phyloP scores from a whole-genome alignment of 2,888 invertebrate species.

The Mycalesis mineus region DNA sequence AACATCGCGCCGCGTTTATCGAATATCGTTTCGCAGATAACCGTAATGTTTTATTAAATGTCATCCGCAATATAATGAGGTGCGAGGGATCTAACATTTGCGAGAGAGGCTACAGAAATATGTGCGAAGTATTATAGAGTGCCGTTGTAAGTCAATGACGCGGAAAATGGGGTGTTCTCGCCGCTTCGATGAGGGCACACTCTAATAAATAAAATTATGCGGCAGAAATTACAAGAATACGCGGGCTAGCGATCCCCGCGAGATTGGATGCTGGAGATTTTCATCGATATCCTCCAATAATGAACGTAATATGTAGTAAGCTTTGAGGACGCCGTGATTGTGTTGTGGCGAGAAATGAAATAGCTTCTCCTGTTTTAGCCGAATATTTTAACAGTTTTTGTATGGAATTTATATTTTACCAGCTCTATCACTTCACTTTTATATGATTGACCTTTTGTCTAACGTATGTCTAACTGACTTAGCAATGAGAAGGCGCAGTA shows the following conservation, averaged over 20 bases:
- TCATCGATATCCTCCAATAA: conserved; percentile 70
- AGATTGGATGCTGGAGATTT: conserved; percentile 73
- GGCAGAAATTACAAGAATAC: conserved; percentile 77
- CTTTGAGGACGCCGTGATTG: conserved; percentile 41
- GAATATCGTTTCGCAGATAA: conserved; percentile 60
- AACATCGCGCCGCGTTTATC: conserved; percentile 50
- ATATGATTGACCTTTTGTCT: too few species aligned
- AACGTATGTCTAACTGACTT: too few species aligned
- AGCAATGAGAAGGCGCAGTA: too few species aligned
- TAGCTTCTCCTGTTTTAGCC: background rate
- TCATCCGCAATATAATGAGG: conserved; percentile 78
- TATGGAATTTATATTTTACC: too few species aligned
- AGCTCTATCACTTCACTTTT: too few species aligned
- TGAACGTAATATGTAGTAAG: conserved; percentile 71
- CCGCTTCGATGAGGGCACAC: conserved; percentile 62
- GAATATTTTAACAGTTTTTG: background rate
- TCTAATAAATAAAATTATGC: conserved; percentile 79
- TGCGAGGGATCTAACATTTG: conserved; percentile 67
- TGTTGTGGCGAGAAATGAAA: conserved; percentile 10
- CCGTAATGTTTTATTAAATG: conserved; percentile 77
- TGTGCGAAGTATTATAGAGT: conserved; percentile 77
- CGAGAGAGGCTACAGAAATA: conserved; percentile 73
- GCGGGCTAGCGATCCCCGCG: conserved; percentile 63
- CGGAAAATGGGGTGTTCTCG: conserved; percentile 76
- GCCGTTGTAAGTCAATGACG: conserved; percentile 79